A percentile compares a stretch with the other conserved stretches of the same genome.
These are phyloP conservation scores for Macaria liturata DNA, from an alignment of 2,888 invertebrate genomes.

Conservation along the genomic window DNA sequence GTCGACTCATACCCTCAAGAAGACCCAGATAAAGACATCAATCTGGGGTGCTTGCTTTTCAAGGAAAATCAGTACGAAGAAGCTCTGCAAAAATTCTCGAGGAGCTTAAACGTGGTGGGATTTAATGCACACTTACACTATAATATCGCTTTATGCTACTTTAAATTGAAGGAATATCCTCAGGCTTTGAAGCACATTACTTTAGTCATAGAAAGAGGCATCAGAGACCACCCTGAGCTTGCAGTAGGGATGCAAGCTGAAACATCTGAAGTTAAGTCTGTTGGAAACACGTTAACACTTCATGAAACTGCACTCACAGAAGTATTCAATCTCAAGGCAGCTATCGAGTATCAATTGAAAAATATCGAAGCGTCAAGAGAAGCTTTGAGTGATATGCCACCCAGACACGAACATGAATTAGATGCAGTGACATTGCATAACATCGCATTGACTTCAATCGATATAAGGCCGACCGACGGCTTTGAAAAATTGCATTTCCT, in stretches of 20 bases:
- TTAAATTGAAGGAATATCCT: constrained; percentile 95
- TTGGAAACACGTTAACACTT: constrained; percentile 96
- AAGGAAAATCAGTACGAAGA: constrained; percentile 94
- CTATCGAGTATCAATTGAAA: constrained; percentile 95
- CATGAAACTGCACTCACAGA: constrained; percentile 98
- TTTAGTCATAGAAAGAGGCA: constrained; percentile 96
- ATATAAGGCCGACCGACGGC: constrained; percentile 93
- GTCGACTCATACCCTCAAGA: constrained; percentile 94
- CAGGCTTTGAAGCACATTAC: constrained; percentile 96
- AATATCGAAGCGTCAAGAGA: constrained; percentile 92
- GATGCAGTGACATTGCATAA: constrained; percentile 99
- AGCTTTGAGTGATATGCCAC: constrained; percentile 94
- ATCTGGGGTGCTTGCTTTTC: constrained; percentile 96
- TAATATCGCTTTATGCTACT: constrained; percentile 97
- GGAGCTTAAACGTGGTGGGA: constrained; percentile 93
- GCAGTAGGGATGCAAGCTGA: constrained; percentile 99
- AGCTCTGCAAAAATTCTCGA: constrained; percentile 94
- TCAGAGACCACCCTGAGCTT: constrained; percentile 97
- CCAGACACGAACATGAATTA: constrained; percentile 97
- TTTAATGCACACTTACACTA: constrained; percentile 97
- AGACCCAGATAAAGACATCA: constrained; percentile 97
- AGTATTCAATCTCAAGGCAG: constrained; percentile 99
- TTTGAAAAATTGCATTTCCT: constrained; percentile 94
- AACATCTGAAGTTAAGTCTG: constrained; percentile 95
- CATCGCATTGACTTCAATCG: constrained; percentile 95